Percentiles rank a stretch among this genome's conserved stretches.
phyloP scores from a whole-genome alignment of 2,888 invertebrate species.

The Phoenoteleia sp. region DNA sequence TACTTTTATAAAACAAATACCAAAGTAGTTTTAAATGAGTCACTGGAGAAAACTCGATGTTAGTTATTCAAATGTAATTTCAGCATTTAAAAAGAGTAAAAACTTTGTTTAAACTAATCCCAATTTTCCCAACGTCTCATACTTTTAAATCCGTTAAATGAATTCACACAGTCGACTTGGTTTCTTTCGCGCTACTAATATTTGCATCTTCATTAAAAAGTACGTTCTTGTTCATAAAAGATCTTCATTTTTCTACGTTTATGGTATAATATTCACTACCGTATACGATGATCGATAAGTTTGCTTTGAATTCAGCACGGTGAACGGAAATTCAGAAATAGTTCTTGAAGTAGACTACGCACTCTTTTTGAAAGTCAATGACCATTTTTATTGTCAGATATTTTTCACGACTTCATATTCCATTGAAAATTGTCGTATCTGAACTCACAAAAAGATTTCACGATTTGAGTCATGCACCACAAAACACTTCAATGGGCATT shows the following conservation, averaged over 20 bases:
- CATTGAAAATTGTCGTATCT: background rate
- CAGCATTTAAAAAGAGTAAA: background rate
- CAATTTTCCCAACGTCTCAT: background rate
- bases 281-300: background rate
- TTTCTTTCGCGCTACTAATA: background rate
- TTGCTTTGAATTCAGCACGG: background rate
- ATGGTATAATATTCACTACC: background rate
- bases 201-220: background rate
- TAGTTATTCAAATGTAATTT: background rate
- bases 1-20: background rate
- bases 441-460: background rate
- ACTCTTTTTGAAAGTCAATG: slow-evolving; percentile 8
- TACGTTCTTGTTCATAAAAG: background rate
- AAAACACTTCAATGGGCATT: slow-evolving; percentile 1
- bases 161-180: background rate
- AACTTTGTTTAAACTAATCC: background rate
- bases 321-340: background rate
- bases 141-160: background rate
- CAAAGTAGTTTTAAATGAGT: background rate
- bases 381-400: slow-evolving; percentile 9
- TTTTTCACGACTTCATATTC: background rate
- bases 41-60: background rate
- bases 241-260: background rate
- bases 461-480: background rate
- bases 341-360: background rate